Evolutionary conservation across 2,797 vertebrate species (phyloP).

Genomic region (Epinephelus malabaricus): DNA sequence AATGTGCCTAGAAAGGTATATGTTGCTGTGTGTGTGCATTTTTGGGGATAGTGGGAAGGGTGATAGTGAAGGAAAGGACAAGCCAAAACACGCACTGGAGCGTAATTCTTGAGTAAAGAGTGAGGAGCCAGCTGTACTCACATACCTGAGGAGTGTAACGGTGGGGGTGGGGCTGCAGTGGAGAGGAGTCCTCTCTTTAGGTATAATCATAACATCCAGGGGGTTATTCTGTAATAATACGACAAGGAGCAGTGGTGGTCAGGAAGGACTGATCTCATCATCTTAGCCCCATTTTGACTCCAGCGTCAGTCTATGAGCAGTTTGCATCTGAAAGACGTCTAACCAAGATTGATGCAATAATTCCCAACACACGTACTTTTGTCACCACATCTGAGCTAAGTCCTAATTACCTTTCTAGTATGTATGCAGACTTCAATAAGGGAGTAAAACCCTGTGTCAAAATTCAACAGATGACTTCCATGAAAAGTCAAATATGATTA

Average conservation of each 20-base stretch:
- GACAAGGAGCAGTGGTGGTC: neutral
- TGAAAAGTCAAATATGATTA: neutral
- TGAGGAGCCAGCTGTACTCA: constrained; percentile 65
- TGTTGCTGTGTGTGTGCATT: constrained; percentile 12
- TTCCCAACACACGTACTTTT: neutral
- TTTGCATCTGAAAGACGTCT: neutral
- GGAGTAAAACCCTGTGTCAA: neutral
- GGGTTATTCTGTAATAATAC: neutral
- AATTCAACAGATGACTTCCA: neutral
- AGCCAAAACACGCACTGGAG: constrained; percentile 69
- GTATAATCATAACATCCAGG: neutral
- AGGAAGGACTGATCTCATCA: neutral
- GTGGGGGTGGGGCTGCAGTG: constrained; percentile 52
- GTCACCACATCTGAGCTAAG: neutral
- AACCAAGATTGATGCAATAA: neutral
- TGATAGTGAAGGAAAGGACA: constrained; percentile 52
- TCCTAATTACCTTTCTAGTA: neutral
- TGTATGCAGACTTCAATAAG: neutral
- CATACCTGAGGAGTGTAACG: constrained; percentile 77
- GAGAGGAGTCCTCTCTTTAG: constrained; percentile 17
- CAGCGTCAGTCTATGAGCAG: neutral
- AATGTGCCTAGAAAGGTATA: neutral
- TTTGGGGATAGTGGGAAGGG: constrained; percentile 19
- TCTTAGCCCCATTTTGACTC: neutral
- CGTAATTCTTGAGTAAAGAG: constrained; percentile 60